Evolutionary conservation across 1,140 invertebrate genomes (phyloP).

Genomic region (Thaumatotibia leucotreta): DNA sequence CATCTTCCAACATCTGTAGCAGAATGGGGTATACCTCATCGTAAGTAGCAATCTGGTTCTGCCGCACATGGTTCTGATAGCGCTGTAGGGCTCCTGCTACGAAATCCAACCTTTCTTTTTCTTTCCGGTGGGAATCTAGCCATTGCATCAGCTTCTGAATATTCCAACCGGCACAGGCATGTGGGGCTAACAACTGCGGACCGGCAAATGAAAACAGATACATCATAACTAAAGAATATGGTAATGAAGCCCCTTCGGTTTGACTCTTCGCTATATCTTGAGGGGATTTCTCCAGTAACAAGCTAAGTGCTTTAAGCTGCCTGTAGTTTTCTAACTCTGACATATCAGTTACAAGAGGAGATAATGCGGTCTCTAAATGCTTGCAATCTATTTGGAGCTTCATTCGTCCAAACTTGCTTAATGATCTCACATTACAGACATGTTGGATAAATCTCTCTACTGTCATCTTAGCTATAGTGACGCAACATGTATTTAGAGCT

Average conservation of each 20-base stretch:
- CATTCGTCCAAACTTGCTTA: conserved; percentile 86
- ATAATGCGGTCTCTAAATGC: conserved; percentile 80
- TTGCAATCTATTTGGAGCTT: conserved; percentile 91
- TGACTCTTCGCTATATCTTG: conserved; percentile 85
- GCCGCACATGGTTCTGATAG: conserved; percentile 79
- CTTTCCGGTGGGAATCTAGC: conserved; percentile 89
- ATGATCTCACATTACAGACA: conserved; percentile 87
- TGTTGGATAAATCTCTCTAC: conserved; percentile 93
- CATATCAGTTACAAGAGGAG: conserved; percentile 78
- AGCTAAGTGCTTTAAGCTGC: conserved; percentile 85
- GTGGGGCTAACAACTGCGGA: conserved; percentile 89
- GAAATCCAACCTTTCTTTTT: conserved; percentile 84
- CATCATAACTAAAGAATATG: conserved; percentile 89
- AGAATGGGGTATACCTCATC: conserved; percentile 82
- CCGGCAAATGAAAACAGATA: conserved; percentile 90
- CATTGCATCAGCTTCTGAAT: conserved; percentile 90
- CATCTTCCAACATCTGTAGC: conserved; percentile 78
- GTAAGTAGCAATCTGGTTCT: conserved; percentile 80
- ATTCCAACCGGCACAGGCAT: conserved; percentile 89
- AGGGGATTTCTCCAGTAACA: conserved; percentile 85
- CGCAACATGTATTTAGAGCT: conserved; percentile 70
- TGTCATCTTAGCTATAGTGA: conserved; percentile 85
- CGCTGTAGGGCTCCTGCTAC: conserved; percentile 81
- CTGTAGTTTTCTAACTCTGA: conserved; percentile 84
- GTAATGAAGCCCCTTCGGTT: conserved; percentile 85